Percentiles rank a stretch among this genome's conserved stretches.
Conservation (phyloP, 2,113 vertebrate genomes). For the Halichoerus grypus region DNA sequence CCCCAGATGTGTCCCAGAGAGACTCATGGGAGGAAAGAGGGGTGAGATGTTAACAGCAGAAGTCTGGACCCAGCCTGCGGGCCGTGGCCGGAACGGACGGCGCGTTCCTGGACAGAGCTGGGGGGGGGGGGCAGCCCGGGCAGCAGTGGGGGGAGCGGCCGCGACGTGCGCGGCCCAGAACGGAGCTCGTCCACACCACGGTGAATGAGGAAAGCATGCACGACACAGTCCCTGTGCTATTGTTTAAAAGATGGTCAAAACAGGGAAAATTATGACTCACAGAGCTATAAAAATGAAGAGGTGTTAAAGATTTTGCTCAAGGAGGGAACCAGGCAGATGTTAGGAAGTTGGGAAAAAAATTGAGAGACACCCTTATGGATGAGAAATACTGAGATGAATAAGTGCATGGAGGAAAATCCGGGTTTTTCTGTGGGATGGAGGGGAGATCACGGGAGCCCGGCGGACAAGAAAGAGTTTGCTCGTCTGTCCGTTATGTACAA, state of each 20-base stretch:
- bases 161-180: too few relatives aligned
- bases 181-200: too few relatives aligned
- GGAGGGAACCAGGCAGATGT: background rate
- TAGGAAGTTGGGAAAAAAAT: background rate
- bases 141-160: too few relatives aligned
- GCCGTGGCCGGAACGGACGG: background rate
- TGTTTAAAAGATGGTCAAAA: too few relatives aligned
- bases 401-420: background rate
- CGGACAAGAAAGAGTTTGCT: background rate
- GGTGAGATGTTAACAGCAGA: background rate
- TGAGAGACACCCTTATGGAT: too few relatives aligned
- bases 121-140: background rate
- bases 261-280: background rate
- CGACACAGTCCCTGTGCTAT: background rate
- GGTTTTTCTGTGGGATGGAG: background rate
- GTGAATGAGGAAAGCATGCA: background rate
- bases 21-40: rapidly evolving
- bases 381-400: background rate
- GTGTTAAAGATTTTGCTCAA: background rate
- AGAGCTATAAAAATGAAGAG: background rate
- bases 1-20: background rate
- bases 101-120: background rate
- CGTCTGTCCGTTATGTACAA: too few relatives aligned
- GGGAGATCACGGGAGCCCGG: background rate
- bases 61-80: background rate